A percentile compares a stretch with the other conserved stretches of the same genome.
These are phyloP conservation scores for Drosophila setifemur DNA, from an alignment of 1,140 invertebrate species.

Conservation along the genomic window DNA sequence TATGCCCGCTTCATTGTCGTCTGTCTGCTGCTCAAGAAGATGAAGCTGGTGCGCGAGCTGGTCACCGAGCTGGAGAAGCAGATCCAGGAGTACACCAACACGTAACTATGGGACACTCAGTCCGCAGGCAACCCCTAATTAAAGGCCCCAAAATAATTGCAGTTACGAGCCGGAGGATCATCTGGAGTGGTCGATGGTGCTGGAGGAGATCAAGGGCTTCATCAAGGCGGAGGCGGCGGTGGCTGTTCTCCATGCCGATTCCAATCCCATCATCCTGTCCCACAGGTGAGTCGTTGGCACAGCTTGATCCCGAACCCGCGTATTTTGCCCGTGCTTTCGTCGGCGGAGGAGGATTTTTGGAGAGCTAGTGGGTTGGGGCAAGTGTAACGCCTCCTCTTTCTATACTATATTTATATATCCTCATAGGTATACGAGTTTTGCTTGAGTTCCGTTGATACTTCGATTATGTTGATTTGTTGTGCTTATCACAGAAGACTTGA, in stretches of 20 bases:
- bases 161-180: slow-evolving; percentile 97
- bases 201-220: slow-evolving; percentile 97
- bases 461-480: slow-evolving; percentile 68
- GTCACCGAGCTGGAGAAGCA: slow-evolving; percentile 95
- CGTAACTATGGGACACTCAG: slow-evolving; percentile 84
- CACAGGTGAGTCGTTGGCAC: slow-evolving; percentile 86
- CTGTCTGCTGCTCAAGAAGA: slow-evolving; percentile 95
- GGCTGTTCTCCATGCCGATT: slow-evolving; percentile 93
- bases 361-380: slow-evolving; percentile 67
- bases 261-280: slow-evolving; percentile 91
- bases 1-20: slow-evolving; percentile 99
- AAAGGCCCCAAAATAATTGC: too few species aligned
- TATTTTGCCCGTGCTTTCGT: slow-evolving; percentile 82
- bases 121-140: too few species aligned
- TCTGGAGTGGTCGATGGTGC: slow-evolving; percentile 96
- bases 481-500: slow-evolving; percentile 83
- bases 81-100: slow-evolving; percentile 96
- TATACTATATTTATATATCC: slow-evolving; percentile 11
- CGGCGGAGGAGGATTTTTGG: slow-evolving; percentile 80
- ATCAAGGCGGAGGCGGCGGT: slow-evolving; percentile 96
- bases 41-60: slow-evolving; percentile 96
- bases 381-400: slow-evolving; percentile 36
- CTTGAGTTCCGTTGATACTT: slow-evolving; percentile 68
- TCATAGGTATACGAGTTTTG: slow-evolving; percentile 76
- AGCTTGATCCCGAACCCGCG: slow-evolving; percentile 36